These are phyloP conservation scores for Andrena minutula DNA, from an alignment of 2,888 invertebrate genomes.

Conservation along the genomic window DNA sequence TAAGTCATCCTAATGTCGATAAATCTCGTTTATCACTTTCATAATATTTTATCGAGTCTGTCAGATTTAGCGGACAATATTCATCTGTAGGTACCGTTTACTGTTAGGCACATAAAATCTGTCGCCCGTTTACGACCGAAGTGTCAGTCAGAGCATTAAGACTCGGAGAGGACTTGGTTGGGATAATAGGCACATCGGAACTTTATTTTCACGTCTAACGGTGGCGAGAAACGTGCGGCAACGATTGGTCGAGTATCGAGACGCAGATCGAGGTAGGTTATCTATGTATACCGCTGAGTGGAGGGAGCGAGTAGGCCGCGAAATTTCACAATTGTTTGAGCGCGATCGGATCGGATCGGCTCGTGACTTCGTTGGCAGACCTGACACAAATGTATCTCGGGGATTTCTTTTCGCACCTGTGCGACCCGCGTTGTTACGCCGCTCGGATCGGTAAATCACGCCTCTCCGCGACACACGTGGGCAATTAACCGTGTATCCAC, in stretches of 20 bases:
- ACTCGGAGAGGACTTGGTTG: neutral
- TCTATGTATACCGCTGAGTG: constrained; percentile 30
- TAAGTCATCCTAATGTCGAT: too few species aligned
- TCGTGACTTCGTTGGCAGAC: constrained; percentile 52
- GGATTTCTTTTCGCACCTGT: constrained; percentile 71
- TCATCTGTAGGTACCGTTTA: neutral
- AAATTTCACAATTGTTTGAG: constrained; percentile 73
- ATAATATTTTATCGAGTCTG: too few species aligned
- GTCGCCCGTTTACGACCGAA: neutral
- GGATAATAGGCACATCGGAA: neutral
- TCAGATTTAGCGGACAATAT: neutral
- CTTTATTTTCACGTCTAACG: neutral
- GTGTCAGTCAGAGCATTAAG: neutral
- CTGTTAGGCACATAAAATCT: neutral
- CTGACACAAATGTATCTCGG: constrained; percentile 56
- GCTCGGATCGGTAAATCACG: constrained; percentile 78
- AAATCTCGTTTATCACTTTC: too few species aligned
- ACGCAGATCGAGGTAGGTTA: constrained; percentile 33
- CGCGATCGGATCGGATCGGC: constrained; percentile 43
- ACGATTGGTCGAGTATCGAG: neutral
- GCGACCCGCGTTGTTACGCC: constrained; percentile 45
- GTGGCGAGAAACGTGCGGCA: neutral
- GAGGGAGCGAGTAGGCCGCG: constrained; percentile 62
- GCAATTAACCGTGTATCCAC: constrained; percentile 75
- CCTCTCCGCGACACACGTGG: constrained; percentile 70